Conservation (phyloP, 1,140 invertebrate species). For the Psix sp. region DNA sequence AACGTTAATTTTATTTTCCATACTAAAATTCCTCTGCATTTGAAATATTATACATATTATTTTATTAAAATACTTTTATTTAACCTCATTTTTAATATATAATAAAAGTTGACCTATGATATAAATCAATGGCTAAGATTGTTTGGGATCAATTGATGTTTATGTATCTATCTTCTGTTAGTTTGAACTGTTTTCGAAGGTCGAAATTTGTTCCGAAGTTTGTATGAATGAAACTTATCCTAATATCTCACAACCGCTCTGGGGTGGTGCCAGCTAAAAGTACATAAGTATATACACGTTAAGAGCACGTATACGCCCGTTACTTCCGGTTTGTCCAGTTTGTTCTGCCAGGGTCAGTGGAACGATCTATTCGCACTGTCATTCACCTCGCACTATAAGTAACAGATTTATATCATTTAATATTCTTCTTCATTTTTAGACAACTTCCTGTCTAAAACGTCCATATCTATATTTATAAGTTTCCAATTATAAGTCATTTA, state of each 20-base stretch:
- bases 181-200: conserved; percentile 62
- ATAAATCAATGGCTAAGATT: too few species aligned
- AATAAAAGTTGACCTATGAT: too few species aligned
- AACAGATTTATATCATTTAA: conserved; percentile 26
- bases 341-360: conserved; percentile 63
- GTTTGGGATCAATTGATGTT: conserved; percentile 48
- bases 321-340: conserved; percentile 60
- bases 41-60: too few species aligned
- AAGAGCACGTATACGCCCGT: conserved; percentile 59
- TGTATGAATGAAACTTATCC: conserved; percentile 72
- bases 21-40: too few species aligned
- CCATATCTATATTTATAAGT: too few species aligned
- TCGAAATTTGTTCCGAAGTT: conserved; percentile 70
- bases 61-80: too few species aligned
- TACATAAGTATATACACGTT: conserved; percentile 51
- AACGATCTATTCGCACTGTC: conserved; percentile 53
- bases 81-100: too few species aligned
- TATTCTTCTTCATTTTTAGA: background rate
- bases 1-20: too few species aligned
- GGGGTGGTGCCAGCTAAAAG: conserved; percentile 53
- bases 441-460: too few species aligned
- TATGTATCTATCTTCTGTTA: conserved; percentile 27
- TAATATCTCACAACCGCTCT: conserved; percentile 65
- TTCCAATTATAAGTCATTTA: too few species aligned
- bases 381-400: conserved; percentile 31